phyloP scores from a whole-genome alignment of 2,113 vertebrate species.

The Talpa occidentalis region DNA sequence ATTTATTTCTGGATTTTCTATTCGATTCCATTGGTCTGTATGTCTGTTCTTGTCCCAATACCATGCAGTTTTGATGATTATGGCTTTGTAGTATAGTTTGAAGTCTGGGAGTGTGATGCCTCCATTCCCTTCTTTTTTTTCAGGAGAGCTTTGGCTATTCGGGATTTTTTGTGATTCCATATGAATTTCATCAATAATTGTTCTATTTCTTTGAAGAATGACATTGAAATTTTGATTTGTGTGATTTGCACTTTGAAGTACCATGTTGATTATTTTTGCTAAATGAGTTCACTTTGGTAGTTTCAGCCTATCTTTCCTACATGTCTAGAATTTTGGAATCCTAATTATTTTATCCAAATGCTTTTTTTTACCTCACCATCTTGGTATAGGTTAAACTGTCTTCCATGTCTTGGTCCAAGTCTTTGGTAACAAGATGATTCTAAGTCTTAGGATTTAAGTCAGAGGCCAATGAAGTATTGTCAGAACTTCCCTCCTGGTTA shows the following conservation, averaged over 20 bases:
- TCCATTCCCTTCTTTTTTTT: too few relatives aligned
- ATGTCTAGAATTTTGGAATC: neutral
- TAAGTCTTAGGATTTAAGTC: neutral
- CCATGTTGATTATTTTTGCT: neutral
- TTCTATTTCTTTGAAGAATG: too few relatives aligned
- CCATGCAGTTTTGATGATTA: too few relatives aligned
- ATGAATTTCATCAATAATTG: too few relatives aligned
- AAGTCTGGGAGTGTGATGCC: too few relatives aligned
- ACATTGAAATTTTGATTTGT: too few relatives aligned
- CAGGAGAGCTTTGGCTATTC: too few relatives aligned
- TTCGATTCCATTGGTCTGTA: too few relatives aligned
- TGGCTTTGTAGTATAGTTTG: too few relatives aligned
- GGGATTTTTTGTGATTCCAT: too few relatives aligned
- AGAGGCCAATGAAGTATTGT: neutral
- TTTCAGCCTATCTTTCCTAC: neutral
- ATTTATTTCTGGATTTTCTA: too few relatives aligned
- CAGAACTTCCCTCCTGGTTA: neutral
- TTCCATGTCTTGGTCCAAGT: neutral
- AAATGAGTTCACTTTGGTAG: neutral
- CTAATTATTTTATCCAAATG: neutral
- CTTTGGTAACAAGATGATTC: neutral
- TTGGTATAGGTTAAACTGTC: neutral
- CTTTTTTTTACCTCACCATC: neutral
- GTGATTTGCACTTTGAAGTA: neutral
- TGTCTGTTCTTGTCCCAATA: too few relatives aligned